Percentiles rank a stretch among this genome's conserved stretches.
phyloP scores from a whole-genome alignment of 1,140 invertebrate species.

The Triops cancriformis region DNA sequence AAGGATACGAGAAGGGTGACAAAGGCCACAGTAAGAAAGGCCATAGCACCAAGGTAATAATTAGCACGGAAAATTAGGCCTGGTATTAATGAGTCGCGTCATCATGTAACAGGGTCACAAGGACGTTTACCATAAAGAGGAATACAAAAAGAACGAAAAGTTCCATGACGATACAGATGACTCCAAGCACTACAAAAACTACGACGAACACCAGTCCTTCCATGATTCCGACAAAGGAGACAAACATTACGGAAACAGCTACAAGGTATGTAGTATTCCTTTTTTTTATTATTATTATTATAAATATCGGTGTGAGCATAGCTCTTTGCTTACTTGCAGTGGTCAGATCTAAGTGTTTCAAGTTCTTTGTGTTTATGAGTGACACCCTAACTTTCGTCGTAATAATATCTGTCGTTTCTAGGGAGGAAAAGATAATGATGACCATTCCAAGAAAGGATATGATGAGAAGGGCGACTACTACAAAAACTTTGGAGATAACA shows the following conservation, averaged over 20 bases:
- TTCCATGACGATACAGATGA: slow-evolving; percentile 31
- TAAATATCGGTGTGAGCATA: too few relatives aligned
- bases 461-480: slow-evolving; percentile 23
- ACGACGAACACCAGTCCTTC: slow-evolving; percentile 29
- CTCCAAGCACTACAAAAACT: slow-evolving; percentile 28
- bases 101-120: slow-evolving; percentile 29
- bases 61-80: not conserved
- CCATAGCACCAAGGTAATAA: slow-evolving; percentile 30
- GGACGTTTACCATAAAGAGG: slow-evolving; percentile 33
- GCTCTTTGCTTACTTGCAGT: too few relatives aligned
- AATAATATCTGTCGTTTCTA: not conserved
- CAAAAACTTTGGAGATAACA: slow-evolving; percentile 21
- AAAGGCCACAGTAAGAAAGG: slow-evolving; percentile 31
- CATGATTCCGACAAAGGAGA: slow-evolving; percentile 30
- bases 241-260: slow-evolving; percentile 27
- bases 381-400: too few relatives aligned
- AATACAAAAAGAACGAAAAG: slow-evolving; percentile 31
- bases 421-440: slow-evolving; percentile 23
- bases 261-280: slow-evolving; percentile 27
- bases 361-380: too few relatives aligned
- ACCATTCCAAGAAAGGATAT: slow-evolving; percentile 29
- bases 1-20: slow-evolving; percentile 30
- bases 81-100: not conserved
- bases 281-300: too few relatives aligned
- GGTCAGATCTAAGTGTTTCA: too few relatives aligned